Evolutionary conservation across 2,797 vertebrate species (phyloP).

Genomic region (Orientallactaga sibirica): DNA sequence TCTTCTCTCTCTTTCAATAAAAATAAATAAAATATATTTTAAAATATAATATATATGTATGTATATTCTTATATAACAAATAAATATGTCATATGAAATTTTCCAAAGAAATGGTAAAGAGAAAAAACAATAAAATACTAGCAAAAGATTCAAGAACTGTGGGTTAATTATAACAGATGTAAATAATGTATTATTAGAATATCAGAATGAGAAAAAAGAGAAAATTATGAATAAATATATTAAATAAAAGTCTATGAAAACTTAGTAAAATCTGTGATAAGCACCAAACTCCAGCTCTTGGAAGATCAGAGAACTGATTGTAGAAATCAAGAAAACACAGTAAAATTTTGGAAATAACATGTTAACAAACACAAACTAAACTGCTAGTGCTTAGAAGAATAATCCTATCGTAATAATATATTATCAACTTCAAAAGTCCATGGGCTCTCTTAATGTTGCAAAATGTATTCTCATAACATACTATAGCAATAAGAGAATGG

Average conservation of each 20-base stretch:
- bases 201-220: neutral
- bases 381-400: neutral
- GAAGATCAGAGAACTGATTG: neutral
- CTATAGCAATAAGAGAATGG: neutral
- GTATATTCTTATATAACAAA: too few relatives aligned
- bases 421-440: neutral
- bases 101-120: neutral
- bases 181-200: neutral
- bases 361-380: neutral
- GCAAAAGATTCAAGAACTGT: neutral
- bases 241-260: neutral
- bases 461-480: conserved; percentile 26
- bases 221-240: neutral
- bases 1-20: too few relatives aligned
- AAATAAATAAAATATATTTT: too few relatives aligned
- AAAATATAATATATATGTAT: too few relatives aligned
- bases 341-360: neutral
- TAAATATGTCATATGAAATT: neutral
- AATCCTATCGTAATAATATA: neutral
- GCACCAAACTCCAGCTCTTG: neutral
- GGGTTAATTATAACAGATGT: neutral
- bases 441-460: neutral
- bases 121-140: neutral
- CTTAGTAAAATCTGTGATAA: neutral
- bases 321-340: neutral